Evolutionary conservation across 2,888 invertebrate genomes (phyloP).

Genomic region (Drosophila borborema): DNA sequence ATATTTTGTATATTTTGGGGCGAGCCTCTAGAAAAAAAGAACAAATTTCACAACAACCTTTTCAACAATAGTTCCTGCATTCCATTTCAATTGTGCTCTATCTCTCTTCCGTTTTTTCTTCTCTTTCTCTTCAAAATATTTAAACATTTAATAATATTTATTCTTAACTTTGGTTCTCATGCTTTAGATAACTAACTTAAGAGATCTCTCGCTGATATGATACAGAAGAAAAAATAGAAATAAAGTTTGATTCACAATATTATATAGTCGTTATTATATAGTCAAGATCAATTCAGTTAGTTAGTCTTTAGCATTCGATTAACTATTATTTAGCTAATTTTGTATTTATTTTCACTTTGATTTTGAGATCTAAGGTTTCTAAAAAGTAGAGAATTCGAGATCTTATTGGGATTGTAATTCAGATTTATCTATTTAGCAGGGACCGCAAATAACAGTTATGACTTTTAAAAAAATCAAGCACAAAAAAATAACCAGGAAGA

Average conservation of each 20-base stretch:
- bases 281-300: conserved; percentile 12
- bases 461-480: no score
- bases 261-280: not conserved
- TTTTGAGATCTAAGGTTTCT: conserved; percentile 9
- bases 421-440: not conserved
- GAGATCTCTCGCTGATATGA: conserved; percentile 35
- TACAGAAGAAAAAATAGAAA: conserved; percentile 7
- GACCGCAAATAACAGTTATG: no score
- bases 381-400: conserved; percentile 8
- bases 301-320: conserved; percentile 1
- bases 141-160: conserved; percentile 51
- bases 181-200: conserved; percentile 19
- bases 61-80: conserved; percentile 61
- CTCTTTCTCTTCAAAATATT: conserved; percentile 39
- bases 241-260: not conserved
- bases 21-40: conserved; percentile 9
- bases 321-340: conserved; percentile 33
- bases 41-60: conserved; percentile 14
- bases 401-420: not conserved
- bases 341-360: not conserved
- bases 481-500: no score
- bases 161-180: conserved; percentile 15
- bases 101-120: not conserved
- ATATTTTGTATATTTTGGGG: conserved; percentile 3
- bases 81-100: conserved; percentile 21